Base-by-base conservation (phyloP, 1,140 invertebrate genomes). In the Lordiphosa mommai region DNA sequence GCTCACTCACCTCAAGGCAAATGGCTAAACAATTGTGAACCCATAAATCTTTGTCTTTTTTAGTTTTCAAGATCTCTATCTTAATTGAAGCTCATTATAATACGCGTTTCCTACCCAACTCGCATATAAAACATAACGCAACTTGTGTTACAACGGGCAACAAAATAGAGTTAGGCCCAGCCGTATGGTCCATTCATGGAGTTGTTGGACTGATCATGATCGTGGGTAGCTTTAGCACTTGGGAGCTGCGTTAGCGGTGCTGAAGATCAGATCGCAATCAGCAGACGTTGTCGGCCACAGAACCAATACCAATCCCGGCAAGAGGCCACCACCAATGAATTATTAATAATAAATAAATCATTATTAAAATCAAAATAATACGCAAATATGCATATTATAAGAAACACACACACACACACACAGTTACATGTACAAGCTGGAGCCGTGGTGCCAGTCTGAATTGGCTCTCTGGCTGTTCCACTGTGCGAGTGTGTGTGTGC, bases 331-430 rank as follows among this genome's bases (percentile, higher is more conserved):
- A 73, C 82, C 51, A 86, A 86, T 87, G 84, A 86, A 87, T 87
- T 87, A 77, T 87, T 86, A 86, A 86, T 73, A 86, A 86, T 86
- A 86, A 86, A 86, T 86, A 86, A 86, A 86, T 86, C 82, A 86
- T 73, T 86, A 86, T 86, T 86, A 86, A 86, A 86, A 77, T 86
- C 72, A 84, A 82, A 86, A 73, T 86, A 86, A 82, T 82, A 82
- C 72, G 68, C 82, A 86, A 84, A 86, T 86, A 76, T 86, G 67
- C 74, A 86, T 82, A 86, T 70, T 84, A 82, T 56, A 74, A 32
- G 68, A 72, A 71, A 56, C 40, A 47, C 30, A 53, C 10, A 44
- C 10, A 47, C 30, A 57, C 36, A 53, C 37, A 48, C 10, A 57
- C 30, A 41, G 1, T 23, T 5, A 29, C 16, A 37, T 3, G 30